Base-by-base conservation (phyloP, 2,888 invertebrate genomes). In the Aromia moschata region DNA sequence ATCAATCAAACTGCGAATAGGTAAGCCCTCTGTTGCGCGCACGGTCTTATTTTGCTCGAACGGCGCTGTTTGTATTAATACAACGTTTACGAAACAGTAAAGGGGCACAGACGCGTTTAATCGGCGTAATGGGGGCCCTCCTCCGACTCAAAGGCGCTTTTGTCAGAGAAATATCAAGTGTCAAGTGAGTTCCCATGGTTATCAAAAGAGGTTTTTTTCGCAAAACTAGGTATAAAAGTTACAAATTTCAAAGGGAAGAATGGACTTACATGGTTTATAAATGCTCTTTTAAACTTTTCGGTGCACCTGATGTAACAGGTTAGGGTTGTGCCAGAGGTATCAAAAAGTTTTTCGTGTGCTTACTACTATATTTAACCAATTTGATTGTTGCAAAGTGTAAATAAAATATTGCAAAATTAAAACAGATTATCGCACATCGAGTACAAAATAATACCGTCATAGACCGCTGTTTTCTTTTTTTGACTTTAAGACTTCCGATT, bases 161-260 rank as follows among this genome's bases (percentile, higher is more conserved):
- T 62, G 59, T 61, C 45, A 44, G 44, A 64, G 60, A 60, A 59
- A 73, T 79, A 80, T 79, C 79, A 68, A 73, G 74, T 80, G 78
- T 79, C 80, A 77, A 79, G 78, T 79, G 73, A 66, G 77, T 80
- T 80, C 80, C 79, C 80, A 80, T 74, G 79, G 71, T 60, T 65
- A 62, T 72, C 70, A 75, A 76, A 72, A 70, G 73, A 54, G 52
- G 55, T 63, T 67, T 70, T 25, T 73, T 75, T 73, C 68, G 74
- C 72, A 70, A 76, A 74, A 77, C 72, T 76, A 74, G 76, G 77
- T 74, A 77, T 75, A 77, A 77, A 77, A 78, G 77, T 78, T 77
- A 78, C 77, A 76, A 75, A 75, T 76, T 76, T 77, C 75, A 73
- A 72, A 64, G 63, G n/a, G 71, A 69, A 70, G 73, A 74, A 76